Evolutionary conservation across 2,113 vertebrate genomes (phyloP).

Genomic region (Pantherophis guttatus): DNA sequence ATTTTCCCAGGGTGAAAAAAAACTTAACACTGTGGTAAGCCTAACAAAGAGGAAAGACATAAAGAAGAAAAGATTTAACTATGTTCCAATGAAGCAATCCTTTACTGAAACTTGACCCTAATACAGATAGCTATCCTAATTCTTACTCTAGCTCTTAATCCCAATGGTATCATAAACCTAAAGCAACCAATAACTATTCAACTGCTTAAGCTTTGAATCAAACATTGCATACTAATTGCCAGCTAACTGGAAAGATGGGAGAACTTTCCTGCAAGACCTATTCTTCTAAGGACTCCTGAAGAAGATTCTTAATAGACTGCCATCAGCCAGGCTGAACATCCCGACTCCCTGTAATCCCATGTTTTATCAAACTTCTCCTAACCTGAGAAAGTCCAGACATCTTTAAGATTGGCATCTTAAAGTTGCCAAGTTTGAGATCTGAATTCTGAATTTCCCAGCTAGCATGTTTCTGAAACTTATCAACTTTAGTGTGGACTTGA

Average conservation of each 20-base stretch:
- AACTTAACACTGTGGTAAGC: not conserved
- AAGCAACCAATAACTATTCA: not conserved
- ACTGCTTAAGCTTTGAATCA: not conserved
- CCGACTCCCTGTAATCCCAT: not conserved
- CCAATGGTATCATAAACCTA: not conserved
- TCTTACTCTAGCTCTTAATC: not conserved
- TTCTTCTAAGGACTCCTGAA: not conserved
- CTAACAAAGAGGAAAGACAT: not conserved
- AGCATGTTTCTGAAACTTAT: not conserved
- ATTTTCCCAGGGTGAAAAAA: not conserved
- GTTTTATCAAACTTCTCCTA: not conserved
- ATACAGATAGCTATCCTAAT: not conserved
- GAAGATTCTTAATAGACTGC: not conserved
- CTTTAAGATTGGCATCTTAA: not conserved
- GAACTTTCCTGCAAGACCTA: not conserved
- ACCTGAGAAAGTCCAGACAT: not conserved
- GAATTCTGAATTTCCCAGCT: not conserved
- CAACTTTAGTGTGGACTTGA: not conserved
- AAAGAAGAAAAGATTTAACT: not conserved
- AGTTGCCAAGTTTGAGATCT: not conserved
- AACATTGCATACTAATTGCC: not conserved
- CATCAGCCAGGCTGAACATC: not conserved
- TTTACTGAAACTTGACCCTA: not conserved
- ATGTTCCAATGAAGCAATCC: not conserved
- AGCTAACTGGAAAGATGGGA: not conserved